Percentiles rank a stretch among this genome's conserved stretches.
These are phyloP conservation scores for Heliothis peltigera DNA, from an alignment of 2,888 invertebrate species.

Conservation along the genomic window DNA sequence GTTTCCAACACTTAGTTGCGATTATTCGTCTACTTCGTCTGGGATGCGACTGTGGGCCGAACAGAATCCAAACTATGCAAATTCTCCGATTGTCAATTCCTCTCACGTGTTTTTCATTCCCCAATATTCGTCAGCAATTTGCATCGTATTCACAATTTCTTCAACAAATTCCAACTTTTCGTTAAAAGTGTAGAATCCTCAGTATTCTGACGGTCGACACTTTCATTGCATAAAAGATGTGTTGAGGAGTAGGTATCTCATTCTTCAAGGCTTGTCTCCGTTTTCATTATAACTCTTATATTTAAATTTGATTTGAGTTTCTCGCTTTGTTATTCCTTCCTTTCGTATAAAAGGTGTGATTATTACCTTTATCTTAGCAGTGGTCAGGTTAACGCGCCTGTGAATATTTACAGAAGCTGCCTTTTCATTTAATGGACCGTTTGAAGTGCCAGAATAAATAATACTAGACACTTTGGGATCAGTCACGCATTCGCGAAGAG, in stretches of 20 bases:
- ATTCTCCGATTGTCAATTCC: conserved; percentile 55
- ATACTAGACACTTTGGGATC: conserved; percentile 49
- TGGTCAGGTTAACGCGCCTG: conserved; percentile 18
- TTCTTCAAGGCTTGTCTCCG: conserved; percentile 16
- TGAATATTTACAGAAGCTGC: conserved; percentile 61
- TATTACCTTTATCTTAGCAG: conserved; percentile 14
- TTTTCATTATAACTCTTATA: conserved; percentile 33
- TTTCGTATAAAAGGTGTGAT: conserved; percentile 10
- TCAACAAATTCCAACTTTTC: conserved; percentile 30
- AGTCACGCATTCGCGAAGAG: conserved; percentile 20
- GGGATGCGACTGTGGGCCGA: conserved; percentile 24
- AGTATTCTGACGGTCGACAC: conserved; percentile 8
- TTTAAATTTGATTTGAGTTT: conserved; percentile 24
- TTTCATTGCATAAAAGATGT: conserved; percentile 38
- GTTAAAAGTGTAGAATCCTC: conserved; percentile 15
- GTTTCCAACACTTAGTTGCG: conserved; percentile 42
- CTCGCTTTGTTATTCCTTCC: conserved; percentile 17
- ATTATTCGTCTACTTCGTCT: conserved; percentile 30
- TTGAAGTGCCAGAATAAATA: conserved; percentile 70
- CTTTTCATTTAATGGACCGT: conserved; percentile 64
- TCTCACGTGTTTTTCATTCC: conserved; percentile 44
- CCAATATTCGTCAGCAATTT: conserved; percentile 50
- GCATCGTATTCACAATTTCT: conserved; percentile 41
- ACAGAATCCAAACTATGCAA: conserved; percentile 54
- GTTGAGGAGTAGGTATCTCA: conserved; percentile 16